Evolutionary conservation across 2,888 invertebrate species (phyloP).

Genomic region (Autographa gamma): DNA sequence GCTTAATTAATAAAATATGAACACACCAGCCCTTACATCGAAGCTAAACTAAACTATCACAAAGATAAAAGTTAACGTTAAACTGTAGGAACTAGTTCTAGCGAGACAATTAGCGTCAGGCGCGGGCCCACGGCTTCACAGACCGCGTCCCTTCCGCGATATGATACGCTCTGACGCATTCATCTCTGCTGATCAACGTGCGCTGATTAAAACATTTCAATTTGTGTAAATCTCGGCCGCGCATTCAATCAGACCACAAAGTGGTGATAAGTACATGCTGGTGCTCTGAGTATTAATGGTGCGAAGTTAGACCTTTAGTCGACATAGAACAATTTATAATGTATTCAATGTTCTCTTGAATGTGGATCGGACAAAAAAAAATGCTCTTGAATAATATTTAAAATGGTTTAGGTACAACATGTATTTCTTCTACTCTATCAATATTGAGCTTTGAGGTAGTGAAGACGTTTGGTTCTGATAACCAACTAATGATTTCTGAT

Average conservation of each 20-base stretch:
- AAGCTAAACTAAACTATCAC: background rate
- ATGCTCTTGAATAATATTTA: no score
- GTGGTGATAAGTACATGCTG: conserved; percentile 4
- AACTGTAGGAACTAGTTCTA: background rate
- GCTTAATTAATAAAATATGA: background rate
- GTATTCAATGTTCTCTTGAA: no score
- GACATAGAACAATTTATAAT: no score
- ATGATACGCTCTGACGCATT: background rate
- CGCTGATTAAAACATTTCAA: conserved; percentile 39
- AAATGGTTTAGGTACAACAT: no score
- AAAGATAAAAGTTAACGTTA: conserved; percentile 2
- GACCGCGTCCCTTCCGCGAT: background rate
- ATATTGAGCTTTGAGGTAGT: no score
- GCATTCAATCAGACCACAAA: conserved; percentile 19
- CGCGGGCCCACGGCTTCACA: background rate
- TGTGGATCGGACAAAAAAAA: no score
- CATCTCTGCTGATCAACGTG: conserved; percentile 10
- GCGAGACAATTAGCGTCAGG: conserved; percentile 1
- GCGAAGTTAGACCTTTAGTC: background rate
- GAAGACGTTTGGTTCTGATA: no score
- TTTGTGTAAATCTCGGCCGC: conserved; percentile 44
- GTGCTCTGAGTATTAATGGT: background rate
- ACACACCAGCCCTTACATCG: background rate
- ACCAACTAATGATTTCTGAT: no score
- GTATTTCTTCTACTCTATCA: no score